These are phyloP conservation scores for Scaptomyza flava DNA, from an alignment of 2,888 invertebrate genomes.

Conservation along the genomic window DNA sequence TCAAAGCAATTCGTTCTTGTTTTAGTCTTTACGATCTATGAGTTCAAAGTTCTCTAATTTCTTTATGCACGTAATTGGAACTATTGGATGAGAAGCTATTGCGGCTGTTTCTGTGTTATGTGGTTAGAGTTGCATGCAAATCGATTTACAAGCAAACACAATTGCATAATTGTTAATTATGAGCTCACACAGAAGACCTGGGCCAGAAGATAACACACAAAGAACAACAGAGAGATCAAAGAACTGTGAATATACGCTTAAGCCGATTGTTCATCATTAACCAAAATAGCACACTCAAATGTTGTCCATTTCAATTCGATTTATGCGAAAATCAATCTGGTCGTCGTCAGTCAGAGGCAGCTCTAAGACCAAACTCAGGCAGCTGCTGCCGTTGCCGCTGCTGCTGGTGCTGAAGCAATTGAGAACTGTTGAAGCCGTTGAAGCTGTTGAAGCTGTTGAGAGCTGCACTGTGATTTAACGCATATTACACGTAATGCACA, in stretches of 20 bases:
- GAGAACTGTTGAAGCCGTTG: slow-evolving; percentile 4
- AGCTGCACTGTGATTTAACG: slow-evolving; percentile 70
- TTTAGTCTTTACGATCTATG: neutral
- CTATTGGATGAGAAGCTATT: no score
- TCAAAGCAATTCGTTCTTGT: neutral
- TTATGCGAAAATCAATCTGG: slow-evolving; percentile 74
- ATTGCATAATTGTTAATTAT: slow-evolving; percentile 74
- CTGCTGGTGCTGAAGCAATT: slow-evolving; percentile 23
- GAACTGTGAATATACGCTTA: slow-evolving; percentile 4
- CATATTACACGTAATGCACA: slow-evolving; percentile 74
- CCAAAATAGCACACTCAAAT: slow-evolving; percentile 49
- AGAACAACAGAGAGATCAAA: neutral
- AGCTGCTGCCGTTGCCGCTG: slow-evolving; percentile 25
- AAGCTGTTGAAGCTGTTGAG: slow-evolving; percentile 4
- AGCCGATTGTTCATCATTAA: neutral
- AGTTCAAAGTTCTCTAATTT: slow-evolving; percentile 38
- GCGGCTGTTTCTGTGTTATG: no score
- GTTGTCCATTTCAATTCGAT: slow-evolving; percentile 72
- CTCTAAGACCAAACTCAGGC: slow-evolving; percentile 5
- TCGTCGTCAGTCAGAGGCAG: slow-evolving; percentile 14
- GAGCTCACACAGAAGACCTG: slow-evolving; percentile 27
- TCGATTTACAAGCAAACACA: slow-evolving; percentile 69
- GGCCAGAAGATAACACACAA: neutral
- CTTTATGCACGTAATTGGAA: slow-evolving; percentile 25
- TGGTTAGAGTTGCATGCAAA: slow-evolving; percentile 58